Percentiles rank a stretch among this genome's conserved stretches.
These are phyloP conservation scores for Lepeophtheirus nordmannii DNA, from an alignment of 2,888 invertebrate species.

Conservation along the genomic window DNA sequence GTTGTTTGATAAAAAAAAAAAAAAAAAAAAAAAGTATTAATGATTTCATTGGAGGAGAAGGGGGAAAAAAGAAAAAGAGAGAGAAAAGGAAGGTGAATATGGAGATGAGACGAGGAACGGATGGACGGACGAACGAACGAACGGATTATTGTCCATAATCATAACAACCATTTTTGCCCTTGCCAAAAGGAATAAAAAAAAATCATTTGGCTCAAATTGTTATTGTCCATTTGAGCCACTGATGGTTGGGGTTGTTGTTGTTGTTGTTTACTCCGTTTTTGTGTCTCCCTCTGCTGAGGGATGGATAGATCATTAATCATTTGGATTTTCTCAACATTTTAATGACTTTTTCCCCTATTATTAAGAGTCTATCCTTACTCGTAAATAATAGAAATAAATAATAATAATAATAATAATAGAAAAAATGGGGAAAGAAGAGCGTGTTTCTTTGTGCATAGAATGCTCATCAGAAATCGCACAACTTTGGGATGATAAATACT, in stretches of 20 bases:
- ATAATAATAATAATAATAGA: neutral
- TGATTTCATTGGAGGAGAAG: neutral
- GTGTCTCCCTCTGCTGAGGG: neutral
- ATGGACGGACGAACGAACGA: too few species aligned
- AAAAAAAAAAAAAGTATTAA: neutral
- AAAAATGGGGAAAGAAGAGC: too few species aligned
- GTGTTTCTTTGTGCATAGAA: too few species aligned
- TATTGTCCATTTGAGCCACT: too few species aligned
- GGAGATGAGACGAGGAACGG: too few species aligned
- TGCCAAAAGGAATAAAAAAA: neutral
- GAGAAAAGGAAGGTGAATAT: too few species aligned
- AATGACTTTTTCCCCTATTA: neutral
- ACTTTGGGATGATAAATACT: too few species aligned
- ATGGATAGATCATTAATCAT: conserved; percentile 6
- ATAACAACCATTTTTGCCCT: too few species aligned
- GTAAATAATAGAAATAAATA: neutral
- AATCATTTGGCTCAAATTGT: neutral
- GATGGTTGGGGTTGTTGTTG: neutral
- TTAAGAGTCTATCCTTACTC: neutral
- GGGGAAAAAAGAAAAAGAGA: too few species aligned
- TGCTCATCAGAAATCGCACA: too few species aligned
- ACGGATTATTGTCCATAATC: too few species aligned
- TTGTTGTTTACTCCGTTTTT: conserved; percentile 2
- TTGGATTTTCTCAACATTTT: neutral
- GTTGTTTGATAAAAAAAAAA: neutral